phyloP scores from a whole-genome alignment of 2,797 vertebrate species.

The Diglossa cyanea region DNA sequence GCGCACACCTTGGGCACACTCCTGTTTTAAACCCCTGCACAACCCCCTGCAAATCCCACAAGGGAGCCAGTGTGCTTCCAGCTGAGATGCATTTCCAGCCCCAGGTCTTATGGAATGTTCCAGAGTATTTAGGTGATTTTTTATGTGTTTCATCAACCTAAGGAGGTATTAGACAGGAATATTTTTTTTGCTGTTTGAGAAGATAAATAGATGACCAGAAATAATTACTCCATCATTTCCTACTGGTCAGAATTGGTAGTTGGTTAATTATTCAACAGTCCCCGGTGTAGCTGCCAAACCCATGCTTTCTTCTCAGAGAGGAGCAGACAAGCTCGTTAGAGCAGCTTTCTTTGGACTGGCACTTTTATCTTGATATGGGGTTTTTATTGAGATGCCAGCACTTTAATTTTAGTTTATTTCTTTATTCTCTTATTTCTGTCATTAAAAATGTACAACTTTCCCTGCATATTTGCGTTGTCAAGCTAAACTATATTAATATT shows the following conservation, averaged over 20 bases:
- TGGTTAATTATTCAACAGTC: conserved; percentile 56
- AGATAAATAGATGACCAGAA: conserved; percentile 1
- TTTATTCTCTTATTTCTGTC: not conserved
- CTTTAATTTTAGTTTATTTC: not conserved
- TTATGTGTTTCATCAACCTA: not conserved
- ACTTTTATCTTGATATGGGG: conserved; percentile 22
- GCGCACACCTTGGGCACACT: not conserved
- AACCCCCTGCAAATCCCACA: not conserved
- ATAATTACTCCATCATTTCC: not conserved
- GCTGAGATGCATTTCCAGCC: not conserved
- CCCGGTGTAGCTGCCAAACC: conserved; percentile 45
- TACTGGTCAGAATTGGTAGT: conserved; percentile 21
- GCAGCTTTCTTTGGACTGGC: conserved; percentile 49
- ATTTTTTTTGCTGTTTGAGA: not conserved
- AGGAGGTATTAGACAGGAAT: not conserved
- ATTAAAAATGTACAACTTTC: conserved; percentile 5
- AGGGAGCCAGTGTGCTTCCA: not conserved
- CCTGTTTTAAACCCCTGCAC: not conserved
- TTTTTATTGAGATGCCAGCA: conserved; percentile 19
- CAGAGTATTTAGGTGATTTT: not conserved
- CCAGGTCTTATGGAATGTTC: not conserved
- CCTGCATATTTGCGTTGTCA: not conserved
- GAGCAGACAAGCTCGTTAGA: conserved; percentile 54
- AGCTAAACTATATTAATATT: not conserved
- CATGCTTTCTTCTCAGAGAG: conserved; percentile 37